A percentile compares a stretch with the other conserved stretches of the same genome.
Evolutionary conservation across 2,888 invertebrate genomes (phyloP).

Genomic region (Pollenia labialis): DNA sequence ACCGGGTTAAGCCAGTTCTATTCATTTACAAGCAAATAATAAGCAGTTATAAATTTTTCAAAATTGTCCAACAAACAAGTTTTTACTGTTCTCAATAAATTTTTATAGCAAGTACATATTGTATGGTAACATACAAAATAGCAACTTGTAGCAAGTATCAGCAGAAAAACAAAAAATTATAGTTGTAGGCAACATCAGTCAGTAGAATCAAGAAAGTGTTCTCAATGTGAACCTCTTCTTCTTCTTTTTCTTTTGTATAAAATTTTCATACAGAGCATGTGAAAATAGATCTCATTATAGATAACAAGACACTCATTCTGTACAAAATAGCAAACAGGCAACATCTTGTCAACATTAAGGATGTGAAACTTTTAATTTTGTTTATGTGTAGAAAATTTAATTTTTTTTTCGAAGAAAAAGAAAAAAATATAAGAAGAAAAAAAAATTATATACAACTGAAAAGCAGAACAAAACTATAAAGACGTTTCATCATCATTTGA

Average conservation of each 20-base stretch:
- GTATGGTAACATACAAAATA: background rate
- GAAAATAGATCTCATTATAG: slow-evolving; percentile 77
- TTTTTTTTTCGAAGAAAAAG: slow-evolving; percentile 23
- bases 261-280: slow-evolving; percentile 62
- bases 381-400: slow-evolving; percentile 67
- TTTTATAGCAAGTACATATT: background rate
- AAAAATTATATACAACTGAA: background rate
- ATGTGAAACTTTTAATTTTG: slow-evolving; percentile 76
- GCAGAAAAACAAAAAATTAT: background rate
- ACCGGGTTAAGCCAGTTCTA: too few relatives aligned
- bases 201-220: slow-evolving; percentile 64
- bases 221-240: slow-evolving; percentile 59
- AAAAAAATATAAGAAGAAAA: background rate
- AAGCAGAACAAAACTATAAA: slow-evolving; percentile 31
- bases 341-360: slow-evolving; percentile 75
- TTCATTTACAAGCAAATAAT: too few relatives aligned
- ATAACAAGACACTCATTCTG: slow-evolving; percentile 76
- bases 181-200: slow-evolving; percentile 16
- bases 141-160: slow-evolving; percentile 9
- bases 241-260: slow-evolving; percentile 57
- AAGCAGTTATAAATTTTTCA: too few relatives aligned
- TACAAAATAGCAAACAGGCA: slow-evolving; percentile 66
- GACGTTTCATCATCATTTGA: slow-evolving; percentile 31
- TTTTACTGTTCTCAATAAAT: slow-evolving; percentile 40
- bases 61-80: background rate